Evolutionary conservation across 1,140 invertebrate genomes (phyloP).

Genomic region (Drosophila nannoptera): DNA sequence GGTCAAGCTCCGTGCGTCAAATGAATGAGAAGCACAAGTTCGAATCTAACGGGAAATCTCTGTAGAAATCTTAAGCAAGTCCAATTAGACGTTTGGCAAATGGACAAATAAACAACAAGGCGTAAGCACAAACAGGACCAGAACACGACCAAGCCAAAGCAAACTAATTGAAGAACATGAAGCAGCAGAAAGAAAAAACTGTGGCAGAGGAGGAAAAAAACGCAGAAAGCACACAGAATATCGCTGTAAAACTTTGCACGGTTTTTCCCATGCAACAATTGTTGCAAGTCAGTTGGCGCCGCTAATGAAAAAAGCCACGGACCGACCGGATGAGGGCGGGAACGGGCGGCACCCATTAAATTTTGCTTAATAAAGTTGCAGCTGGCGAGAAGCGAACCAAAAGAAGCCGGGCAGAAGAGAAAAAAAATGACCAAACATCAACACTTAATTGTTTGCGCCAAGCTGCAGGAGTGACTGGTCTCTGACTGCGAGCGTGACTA

Average conservation of each 20-base stretch:
- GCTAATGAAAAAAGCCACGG: constrained; percentile 69
- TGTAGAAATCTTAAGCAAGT: constrained; percentile 76
- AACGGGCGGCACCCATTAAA: constrained; percentile 54
- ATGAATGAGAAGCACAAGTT: constrained; percentile 28
- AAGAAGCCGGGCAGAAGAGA: not conserved
- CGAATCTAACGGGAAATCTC: constrained; percentile 64
- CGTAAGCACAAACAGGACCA: constrained; percentile 8
- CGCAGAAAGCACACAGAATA: constrained; percentile 47
- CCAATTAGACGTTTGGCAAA: constrained; percentile 76
- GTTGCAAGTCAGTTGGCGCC: constrained; percentile 74
- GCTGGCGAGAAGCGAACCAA: constrained; percentile 40
- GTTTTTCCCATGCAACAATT: constrained; percentile 59
- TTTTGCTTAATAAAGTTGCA: constrained; percentile 78
- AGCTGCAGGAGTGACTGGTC: constrained; percentile 25
- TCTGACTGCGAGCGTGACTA: constrained; percentile 39
- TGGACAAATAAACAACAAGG: constrained; percentile 57
- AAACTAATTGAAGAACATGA: constrained; percentile 76
- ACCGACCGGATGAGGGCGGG: not conserved
- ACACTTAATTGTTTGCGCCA: constrained; percentile 71
- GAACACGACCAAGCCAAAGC: constrained; percentile 25
- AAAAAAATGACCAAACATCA: constrained; percentile 72
- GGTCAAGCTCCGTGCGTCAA: constrained; percentile 14
- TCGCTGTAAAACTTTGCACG: constrained; percentile 59
- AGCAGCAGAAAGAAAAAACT: constrained; percentile 55
- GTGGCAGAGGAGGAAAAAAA: not conserved